Evolutionary conservation across 2,888 invertebrate genomes (phyloP).

Genomic region (Hydroisotoma schaefferi): DNA sequence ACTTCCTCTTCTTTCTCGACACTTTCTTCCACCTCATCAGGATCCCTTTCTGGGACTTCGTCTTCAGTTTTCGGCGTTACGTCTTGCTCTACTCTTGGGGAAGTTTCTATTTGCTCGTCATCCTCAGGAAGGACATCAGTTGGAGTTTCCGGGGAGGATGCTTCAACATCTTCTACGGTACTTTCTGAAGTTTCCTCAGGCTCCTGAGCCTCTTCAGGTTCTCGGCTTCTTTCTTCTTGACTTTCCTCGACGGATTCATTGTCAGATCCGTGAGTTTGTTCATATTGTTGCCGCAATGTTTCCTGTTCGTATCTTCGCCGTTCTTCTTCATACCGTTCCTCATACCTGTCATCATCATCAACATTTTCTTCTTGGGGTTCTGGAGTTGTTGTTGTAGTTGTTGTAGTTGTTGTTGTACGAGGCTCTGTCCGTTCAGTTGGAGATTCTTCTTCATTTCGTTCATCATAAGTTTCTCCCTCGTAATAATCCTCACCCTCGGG

Average conservation of each 20-base stretch:
- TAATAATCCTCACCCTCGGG: constrained; percentile 17
- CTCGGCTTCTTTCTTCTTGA: background rate
- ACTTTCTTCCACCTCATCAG: background rate
- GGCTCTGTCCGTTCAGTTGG: constrained; percentile 5
- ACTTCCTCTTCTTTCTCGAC: constrained; percentile 16
- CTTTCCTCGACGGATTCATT: constrained; percentile 14
- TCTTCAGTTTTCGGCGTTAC: constrained; percentile 4
- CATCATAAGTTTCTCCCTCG: constrained; percentile 15
- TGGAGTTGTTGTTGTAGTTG: constrained; percentile 12
- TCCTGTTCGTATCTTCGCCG: constrained; percentile 24
- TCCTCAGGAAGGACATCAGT: constrained; percentile 2
- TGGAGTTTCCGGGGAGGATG: background rate
- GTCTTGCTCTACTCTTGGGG: background rate
- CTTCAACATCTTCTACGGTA: constrained; percentile 1
- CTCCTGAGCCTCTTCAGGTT: constrained; percentile 2
- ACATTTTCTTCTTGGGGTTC: constrained; percentile 16
- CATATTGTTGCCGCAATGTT: constrained; percentile 18
- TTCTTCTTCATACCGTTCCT: constrained; percentile 32
- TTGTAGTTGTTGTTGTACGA: constrained; percentile 24
- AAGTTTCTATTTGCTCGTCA: constrained; percentile 9
- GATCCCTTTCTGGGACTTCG: constrained; percentile 12
- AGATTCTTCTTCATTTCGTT: constrained; percentile 21
- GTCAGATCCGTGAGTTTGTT: constrained; percentile 2
- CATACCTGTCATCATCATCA: constrained; percentile 29
- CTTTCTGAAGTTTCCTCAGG: constrained; percentile 9